These are phyloP conservation scores for Chiroxiphia lanceolata DNA, from an alignment of 2,797 vertebrate species.

Conservation along the genomic window DNA sequence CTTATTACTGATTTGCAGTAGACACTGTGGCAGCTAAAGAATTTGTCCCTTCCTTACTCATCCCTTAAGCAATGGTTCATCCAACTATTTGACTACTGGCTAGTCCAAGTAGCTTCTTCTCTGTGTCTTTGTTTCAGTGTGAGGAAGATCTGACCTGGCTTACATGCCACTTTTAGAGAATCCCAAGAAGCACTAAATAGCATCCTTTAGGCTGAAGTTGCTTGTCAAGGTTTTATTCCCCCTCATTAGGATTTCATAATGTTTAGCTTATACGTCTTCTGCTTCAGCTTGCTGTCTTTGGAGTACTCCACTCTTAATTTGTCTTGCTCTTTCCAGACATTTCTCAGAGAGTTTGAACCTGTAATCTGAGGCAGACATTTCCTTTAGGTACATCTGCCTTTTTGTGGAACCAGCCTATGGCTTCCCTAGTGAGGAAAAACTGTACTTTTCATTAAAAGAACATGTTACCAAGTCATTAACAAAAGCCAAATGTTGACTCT, in stretches of 20 bases:
- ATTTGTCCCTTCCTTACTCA: neutral
- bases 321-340: neutral
- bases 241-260: neutral
- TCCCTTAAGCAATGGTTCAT: neutral
- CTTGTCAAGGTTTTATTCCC: neutral
- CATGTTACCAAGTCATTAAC: neutral
- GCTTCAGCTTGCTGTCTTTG: neutral
- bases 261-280: neutral
- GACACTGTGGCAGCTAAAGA: neutral
- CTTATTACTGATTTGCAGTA: neutral
- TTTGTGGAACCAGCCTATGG: neutral
- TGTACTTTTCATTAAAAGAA: neutral
- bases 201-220: neutral
- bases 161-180: neutral
- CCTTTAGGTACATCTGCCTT: neutral
- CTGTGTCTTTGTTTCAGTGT: neutral
- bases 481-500: neutral
- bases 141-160: neutral
- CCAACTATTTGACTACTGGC: neutral
- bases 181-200: neutral
- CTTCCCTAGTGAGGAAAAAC: neutral
- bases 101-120: neutral
- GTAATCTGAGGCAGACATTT: neutral
- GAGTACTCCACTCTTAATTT: neutral
- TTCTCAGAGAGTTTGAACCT: neutral